Base-by-base conservation (phyloP, 2,888 invertebrate species). In the Brenthis ino region DNA sequence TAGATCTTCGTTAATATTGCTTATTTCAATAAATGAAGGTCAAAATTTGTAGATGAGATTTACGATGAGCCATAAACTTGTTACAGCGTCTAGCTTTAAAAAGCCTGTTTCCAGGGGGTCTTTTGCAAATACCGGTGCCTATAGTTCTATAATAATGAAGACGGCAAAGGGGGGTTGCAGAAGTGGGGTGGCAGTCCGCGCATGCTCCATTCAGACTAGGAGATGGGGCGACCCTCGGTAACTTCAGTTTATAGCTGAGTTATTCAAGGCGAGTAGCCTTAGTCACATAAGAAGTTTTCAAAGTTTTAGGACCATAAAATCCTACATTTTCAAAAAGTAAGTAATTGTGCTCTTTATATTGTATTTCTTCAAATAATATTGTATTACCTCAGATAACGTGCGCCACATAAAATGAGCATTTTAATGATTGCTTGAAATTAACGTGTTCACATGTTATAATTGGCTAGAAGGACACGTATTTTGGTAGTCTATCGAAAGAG, bases 221-320 rank as follows among this genome's bases (percentile, higher is more conserved):
- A 78, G 79, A 80, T 81, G 81, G 79, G 77, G 80, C 80, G 86
- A 81, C 85, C 83, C 84, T 82, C 78, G 81, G 79, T 82, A 81
- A 87, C 86, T 86, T 86, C 87, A 90, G 89, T 91, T 79, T 80
- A 84, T 86, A 85, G 85, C 88, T 86, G 87, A 83, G 83, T 77
- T 80, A 79, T 82, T 69, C 73, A 72, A 76, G 72, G 74, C 70
- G 75, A 75, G 69, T 71, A 75, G 74, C 77, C 66, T 75, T 70
- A 63, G 65, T 73, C 66, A 69, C 67, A 67, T 60, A 73, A 51
- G 43, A 71, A 71, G 75, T 73, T 75, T 71, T 76, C 74, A 76
- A 76, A 76, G 77, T 78, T 75, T 79, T 81, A 87, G 90, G 89
- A 89, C 86, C 82, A 84, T 85, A 88, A 85, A 88, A 87, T 87